These are phyloP conservation scores for Achroia grisella DNA, from an alignment of 1,140 invertebrate species.

Conservation along the genomic window DNA sequence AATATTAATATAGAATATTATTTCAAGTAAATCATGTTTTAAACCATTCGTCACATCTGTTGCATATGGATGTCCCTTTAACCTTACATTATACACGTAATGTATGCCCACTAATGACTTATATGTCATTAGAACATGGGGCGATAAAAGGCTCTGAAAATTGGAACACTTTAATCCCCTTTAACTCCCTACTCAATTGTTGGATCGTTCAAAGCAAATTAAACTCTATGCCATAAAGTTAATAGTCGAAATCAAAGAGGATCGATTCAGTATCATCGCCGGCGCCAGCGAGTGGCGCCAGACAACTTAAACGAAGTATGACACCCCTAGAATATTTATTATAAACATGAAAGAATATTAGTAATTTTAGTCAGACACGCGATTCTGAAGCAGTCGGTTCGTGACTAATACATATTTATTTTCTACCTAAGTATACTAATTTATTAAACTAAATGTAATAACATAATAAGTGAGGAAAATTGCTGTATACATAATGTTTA, in stretches of 20 bases:
- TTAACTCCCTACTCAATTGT: background rate
- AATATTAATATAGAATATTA: too few species aligned
- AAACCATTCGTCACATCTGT: too few species aligned
- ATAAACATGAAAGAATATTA: conserved; percentile 5
- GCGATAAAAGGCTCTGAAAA: conserved; percentile 19
- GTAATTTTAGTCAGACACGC: conserved; percentile 7
- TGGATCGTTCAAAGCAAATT: conserved; percentile 5
- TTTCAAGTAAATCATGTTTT: too few species aligned
- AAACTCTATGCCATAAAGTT: background rate
- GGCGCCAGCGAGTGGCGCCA: conserved; percentile 49
- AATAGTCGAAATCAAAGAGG: conserved; percentile 15
- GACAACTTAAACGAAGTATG: conserved; percentile 33
- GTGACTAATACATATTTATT: too few species aligned
- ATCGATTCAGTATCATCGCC: conserved; percentile 4
- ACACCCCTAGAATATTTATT: conserved; percentile 25
- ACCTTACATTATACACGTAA: background rate
- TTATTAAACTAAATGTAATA: too few species aligned
- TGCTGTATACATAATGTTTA: too few species aligned
- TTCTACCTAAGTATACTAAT: too few species aligned
- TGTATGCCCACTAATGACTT: too few species aligned
- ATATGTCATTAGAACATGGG: background rate
- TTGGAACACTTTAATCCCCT: conserved; percentile 9
- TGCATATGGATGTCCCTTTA: too few species aligned
- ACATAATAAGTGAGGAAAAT: too few species aligned
- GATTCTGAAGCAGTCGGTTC: background rate